Conservation (phyloP, 1,140 invertebrate genomes). For the Melitaea cinxia region DNA sequence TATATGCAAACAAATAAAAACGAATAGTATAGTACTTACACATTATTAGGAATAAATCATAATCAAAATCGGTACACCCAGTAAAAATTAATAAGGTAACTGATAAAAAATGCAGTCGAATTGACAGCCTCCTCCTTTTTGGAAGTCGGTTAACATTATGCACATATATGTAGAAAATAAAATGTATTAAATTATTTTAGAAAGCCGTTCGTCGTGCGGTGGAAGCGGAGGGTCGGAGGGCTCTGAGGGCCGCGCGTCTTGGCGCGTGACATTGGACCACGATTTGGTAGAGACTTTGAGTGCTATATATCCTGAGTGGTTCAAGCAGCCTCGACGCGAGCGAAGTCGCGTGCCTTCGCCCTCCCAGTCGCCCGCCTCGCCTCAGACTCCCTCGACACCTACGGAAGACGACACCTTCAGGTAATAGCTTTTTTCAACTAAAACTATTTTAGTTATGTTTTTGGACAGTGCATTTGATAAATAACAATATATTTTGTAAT, state of each 20-base stretch:
- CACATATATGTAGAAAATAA: neutral
- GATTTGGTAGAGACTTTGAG: constrained; percentile 94
- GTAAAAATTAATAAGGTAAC: too few species aligned
- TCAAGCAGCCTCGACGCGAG: constrained; percentile 83
- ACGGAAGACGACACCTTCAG: constrained; percentile 55
- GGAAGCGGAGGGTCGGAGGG: constrained; percentile 79
- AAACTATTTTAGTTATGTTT: too few species aligned
- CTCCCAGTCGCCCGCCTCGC: constrained; percentile 52
- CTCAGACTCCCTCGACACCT: constrained; percentile 54
- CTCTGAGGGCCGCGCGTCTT: constrained; percentile 90
- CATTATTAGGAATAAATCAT: too few species aligned
- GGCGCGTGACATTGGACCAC: constrained; percentile 94
- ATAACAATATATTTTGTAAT: too few species aligned
- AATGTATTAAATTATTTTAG: constrained; percentile 65
- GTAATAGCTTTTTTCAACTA: neutral
- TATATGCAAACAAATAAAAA: neutral
- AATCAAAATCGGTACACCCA: too few species aligned
- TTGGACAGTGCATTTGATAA: too few species aligned
- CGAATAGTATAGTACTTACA: too few species aligned
- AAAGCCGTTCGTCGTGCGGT: constrained; percentile 87
- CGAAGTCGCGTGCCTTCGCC: constrained; percentile 62
- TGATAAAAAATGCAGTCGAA: too few species aligned
- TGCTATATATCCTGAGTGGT: constrained; percentile 95
- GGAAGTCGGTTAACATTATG: too few species aligned
- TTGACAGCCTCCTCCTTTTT: too few species aligned